Evolutionary conservation across 1,140 invertebrate genomes (phyloP), one percentile per base, ranked within the genome.

Genomic region (Diprion similis): DNA sequence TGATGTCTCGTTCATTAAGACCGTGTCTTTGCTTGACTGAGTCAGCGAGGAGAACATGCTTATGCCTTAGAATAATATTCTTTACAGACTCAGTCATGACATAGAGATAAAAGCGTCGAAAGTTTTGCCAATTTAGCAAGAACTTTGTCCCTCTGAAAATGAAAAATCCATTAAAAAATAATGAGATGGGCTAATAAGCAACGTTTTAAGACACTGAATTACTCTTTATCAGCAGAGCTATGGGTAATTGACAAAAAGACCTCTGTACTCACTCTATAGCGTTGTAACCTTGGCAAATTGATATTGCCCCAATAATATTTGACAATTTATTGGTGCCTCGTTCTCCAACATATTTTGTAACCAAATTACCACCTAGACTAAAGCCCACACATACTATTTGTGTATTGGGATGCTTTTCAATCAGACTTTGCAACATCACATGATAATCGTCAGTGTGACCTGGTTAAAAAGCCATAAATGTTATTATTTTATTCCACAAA

Each of bases 71-170:
- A 73, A 98, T 94, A 59, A 97, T 92, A 78, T 92, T 92, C 73
- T 96, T 95, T 79, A 97, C 93, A 82, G 96, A 96, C 83, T 96
- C 95, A 1, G 96, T 97, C 94, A 98, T 97, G 51, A 95, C 92
- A 82, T 96, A 97, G n/a, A 97, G 88, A 83, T 98, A 98, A 78
- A 95, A 92, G 1, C 95, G 92, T 7, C 95, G 90, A 83, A 97
- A 94, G 81, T 96, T 95, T 80, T 95, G 92, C 95, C 95, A 97
- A 79, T 95, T 93, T 15, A 96, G 85, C 69, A 97, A 86, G 81
- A 92, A 92, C 70, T 95, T 92, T 77, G 94, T 93, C 45, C 93
- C 93, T 78, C 95, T 96, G 84, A 70, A 84, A 84, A 78, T 73
- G 75, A 71, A 75, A 64, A 17, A 17, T 13, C 51, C 51, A 17